phyloP scores from a whole-genome alignment of 64 coral and sea anemone genomes.

The Astreopora myriophthalma region DNA sequence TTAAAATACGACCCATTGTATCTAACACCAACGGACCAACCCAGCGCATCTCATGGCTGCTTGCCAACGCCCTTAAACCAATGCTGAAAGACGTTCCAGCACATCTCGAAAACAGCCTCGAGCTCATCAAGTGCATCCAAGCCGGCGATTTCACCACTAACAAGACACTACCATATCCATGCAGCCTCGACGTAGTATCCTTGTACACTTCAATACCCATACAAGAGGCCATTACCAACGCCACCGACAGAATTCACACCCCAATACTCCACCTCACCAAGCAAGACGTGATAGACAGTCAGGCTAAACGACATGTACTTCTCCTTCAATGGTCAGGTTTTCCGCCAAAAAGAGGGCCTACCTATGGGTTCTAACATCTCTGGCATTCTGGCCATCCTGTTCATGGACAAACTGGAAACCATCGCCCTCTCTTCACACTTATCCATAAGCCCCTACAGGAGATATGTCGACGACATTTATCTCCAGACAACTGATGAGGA shows the following conservation, averaged over 20 bases:
- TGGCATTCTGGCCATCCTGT: too few relatives aligned
- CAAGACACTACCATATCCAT: constrained; percentile 25
- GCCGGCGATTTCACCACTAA: constrained; percentile 6
- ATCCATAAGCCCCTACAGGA: too few relatives aligned
- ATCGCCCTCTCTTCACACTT: too few relatives aligned
- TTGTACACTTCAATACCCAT: constrained; percentile 43
- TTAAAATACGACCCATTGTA: constrained; percentile 60
- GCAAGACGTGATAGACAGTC: constrained; percentile 19
- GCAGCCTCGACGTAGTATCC: constrained; percentile 45
- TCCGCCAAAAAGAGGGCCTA: too few relatives aligned
- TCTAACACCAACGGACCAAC: constrained; percentile 66
- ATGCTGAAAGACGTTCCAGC: constrained; percentile 32
- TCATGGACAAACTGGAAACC: too few relatives aligned
- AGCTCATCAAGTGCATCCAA: constrained; percentile 56
- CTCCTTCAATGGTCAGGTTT: too few relatives aligned
- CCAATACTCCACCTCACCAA: not conserved
- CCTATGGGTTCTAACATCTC: too few relatives aligned
- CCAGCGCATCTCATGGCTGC: too few relatives aligned
- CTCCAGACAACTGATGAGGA: too few relatives aligned
- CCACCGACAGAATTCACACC: not conserved
- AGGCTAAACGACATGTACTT: too few relatives aligned
- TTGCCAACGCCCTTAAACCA: constrained; percentile 45
- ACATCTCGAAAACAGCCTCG: constrained; percentile 43
- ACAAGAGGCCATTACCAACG: constrained; percentile 28
- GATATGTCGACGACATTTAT: too few relatives aligned